Base-by-base conservation (phyloP, 2,113 vertebrate species). In the Salvelinus namaycush region DNA sequence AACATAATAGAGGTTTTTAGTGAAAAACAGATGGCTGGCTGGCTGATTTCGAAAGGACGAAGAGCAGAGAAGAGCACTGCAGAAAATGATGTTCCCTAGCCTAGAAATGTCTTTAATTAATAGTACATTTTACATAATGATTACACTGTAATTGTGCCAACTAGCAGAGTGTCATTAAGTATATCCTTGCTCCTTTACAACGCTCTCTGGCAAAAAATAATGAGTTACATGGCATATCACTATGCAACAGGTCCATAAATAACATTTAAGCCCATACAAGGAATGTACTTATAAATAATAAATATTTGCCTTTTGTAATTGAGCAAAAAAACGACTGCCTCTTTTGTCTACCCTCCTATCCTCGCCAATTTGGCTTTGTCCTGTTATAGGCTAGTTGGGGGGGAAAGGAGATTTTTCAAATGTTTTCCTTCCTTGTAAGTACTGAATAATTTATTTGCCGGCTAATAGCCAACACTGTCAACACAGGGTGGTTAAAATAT, bases 101-200 rank as follows among this genome's bases (percentile, higher is more conserved):
- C 16, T 96, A 97, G 91, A 99, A 98, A 99, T 99, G 99, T 97
- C 97, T 99, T 98, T 99, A 99, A 99, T 99, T 99, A 99, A 99
- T 99, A 98, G 97, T 96, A 99, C 98, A 99, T 99, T 99, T 99
- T 99, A 99, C 97, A 99, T 99, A 98, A 99, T 99, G 98, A 99
- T 99, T 98, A 98, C 97, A 99, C 94, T 97, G 96, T 99, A 99
- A 99, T 99, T 99, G 98, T 96, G 86, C 96, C 96, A 97, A 99
- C 97, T 99, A 98, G 96, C 97, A 96, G 96, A 97, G 96, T 98
- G 96, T 97, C 97, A 99, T 99, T 99, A 99, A 97, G 97, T 97
- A 99, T 97, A 98, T 96, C 97, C 97, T 95, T 96, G 96, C 95
- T 97, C 96, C 96, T 99, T 98, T 99, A 98, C 97, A 99, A 99